Evolutionary conservation across 2,888 invertebrate genomes (phyloP).

Genomic region (Caenorhabditis japonica): DNA sequence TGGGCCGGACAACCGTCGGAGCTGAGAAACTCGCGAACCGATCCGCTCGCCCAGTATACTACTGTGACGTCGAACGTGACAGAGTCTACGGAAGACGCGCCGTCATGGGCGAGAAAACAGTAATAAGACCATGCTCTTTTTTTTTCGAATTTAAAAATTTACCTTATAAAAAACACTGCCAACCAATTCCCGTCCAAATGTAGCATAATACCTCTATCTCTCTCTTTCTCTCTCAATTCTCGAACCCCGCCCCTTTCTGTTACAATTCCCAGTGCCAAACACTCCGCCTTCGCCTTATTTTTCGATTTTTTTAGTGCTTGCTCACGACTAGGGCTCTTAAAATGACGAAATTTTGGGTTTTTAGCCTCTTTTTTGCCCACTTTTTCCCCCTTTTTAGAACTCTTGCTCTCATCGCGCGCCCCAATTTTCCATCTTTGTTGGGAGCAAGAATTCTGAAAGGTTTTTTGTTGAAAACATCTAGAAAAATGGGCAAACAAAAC

Average conservation of each 20-base stretch:
- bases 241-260: neutral
- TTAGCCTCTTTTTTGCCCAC: neutral
- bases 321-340: no score
- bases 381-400: neutral
- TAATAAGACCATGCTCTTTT: no score
- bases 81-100: constrained; percentile 58
- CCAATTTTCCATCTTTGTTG: constrained; percentile 34
- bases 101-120: constrained; percentile 62
- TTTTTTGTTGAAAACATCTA: no score
- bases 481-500: no score
- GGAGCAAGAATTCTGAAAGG: neutral
- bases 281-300: neutral
- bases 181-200: neutral
- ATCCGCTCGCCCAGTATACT: constrained; percentile 61
- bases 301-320: constrained; percentile 7
- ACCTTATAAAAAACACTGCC: constrained; percentile 20
- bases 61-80: constrained; percentile 43
- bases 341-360: no score
- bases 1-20: constrained; percentile 73
- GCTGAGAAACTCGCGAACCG: constrained; percentile 63
- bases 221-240: neutral
- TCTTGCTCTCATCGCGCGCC: constrained; percentile 43
- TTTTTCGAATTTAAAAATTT: neutral
- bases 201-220: constrained; percentile 7
- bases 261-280: constrained; percentile 51